These are phyloP conservation scores for Armadillidium nasatum DNA, from an alignment of 1,140 invertebrate genomes.

Conservation along the genomic window DNA sequence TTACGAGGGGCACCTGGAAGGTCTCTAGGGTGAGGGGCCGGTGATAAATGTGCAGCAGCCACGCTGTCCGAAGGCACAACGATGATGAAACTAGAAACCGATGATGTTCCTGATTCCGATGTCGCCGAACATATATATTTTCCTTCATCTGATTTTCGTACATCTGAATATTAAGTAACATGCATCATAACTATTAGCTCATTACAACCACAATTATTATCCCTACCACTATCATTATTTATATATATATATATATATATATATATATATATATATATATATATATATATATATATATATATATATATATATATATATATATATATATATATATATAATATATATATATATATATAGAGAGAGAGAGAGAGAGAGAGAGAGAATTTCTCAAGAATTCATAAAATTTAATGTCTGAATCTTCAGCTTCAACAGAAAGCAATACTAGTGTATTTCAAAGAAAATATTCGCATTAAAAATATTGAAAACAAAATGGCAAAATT, in stretches of 20 bases:
- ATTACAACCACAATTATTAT: background rate
- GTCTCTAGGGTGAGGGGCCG: conserved; percentile 34
- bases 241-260: background rate
- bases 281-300: conserved; percentile 15
- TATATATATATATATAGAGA: background rate
- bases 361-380: too few species aligned
- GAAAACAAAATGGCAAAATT: too few species aligned
- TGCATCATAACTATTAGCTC: background rate
- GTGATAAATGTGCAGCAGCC: conserved; percentile 31
- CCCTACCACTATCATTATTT: background rate
- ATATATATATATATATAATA: background rate
- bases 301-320: conserved; percentile 13
- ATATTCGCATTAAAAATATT: too few species aligned
- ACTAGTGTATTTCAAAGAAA: too few species aligned
- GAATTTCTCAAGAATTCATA: too few species aligned
- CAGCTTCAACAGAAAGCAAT: too few species aligned
- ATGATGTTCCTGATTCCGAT: conserved; percentile 65
- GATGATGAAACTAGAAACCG: conserved; percentile 19
- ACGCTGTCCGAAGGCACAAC: conserved; percentile 29
- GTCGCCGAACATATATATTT: conserved; percentile 76
- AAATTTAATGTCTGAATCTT: too few species aligned
- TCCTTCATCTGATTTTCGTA: conserved; percentile 66
- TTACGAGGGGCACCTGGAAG: conserved; percentile 31
- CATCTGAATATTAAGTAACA: conserved; percentile 55
- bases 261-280: background rate